Evolutionary conservation across 2,888 invertebrate species (phyloP).

Genomic region (Busseola fusca): DNA sequence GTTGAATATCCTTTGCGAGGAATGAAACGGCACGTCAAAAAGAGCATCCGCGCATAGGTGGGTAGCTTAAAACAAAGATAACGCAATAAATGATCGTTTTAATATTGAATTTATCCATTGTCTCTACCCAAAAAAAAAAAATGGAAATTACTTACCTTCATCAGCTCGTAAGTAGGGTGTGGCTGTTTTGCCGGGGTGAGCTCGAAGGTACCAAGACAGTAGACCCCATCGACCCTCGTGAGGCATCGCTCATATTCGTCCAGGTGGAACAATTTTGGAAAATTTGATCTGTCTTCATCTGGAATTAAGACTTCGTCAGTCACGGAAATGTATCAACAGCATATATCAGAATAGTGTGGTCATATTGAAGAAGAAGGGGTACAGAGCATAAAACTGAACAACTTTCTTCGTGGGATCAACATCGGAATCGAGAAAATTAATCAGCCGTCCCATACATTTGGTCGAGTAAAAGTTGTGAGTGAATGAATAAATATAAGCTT

Average conservation of each 20-base stretch:
- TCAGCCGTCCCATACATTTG: too few species aligned
- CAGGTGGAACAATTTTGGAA: conserved; percentile 65
- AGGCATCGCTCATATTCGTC: conserved; percentile 66
- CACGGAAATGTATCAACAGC: not conserved
- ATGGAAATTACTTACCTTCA: conserved; percentile 50
- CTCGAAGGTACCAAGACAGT: conserved; percentile 65
- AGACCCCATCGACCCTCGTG: conserved; percentile 55
- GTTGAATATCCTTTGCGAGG: too few species aligned
- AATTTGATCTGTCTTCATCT: conserved; percentile 57
- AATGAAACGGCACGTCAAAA: too few species aligned
- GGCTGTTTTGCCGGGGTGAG: conserved; percentile 48
- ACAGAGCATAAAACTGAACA: too few species aligned
- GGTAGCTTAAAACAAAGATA: not conserved
- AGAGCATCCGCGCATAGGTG: too few species aligned
- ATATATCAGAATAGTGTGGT: not conserved
- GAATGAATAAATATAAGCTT: too few species aligned
- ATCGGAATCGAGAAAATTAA: too few species aligned
- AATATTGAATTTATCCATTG: not conserved
- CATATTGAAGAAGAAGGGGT: not conserved
- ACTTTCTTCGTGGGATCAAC: not conserved
- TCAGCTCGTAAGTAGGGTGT: conserved; percentile 55
- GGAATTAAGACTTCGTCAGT: conserved; percentile 22
- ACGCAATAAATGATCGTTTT: not conserved
- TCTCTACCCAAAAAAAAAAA: too few species aligned
- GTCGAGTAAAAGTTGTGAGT: too few species aligned